Evolutionary conservation across 2,888 invertebrate genomes (phyloP).

Genomic region (Sinohyriopsis cumingii): DNA sequence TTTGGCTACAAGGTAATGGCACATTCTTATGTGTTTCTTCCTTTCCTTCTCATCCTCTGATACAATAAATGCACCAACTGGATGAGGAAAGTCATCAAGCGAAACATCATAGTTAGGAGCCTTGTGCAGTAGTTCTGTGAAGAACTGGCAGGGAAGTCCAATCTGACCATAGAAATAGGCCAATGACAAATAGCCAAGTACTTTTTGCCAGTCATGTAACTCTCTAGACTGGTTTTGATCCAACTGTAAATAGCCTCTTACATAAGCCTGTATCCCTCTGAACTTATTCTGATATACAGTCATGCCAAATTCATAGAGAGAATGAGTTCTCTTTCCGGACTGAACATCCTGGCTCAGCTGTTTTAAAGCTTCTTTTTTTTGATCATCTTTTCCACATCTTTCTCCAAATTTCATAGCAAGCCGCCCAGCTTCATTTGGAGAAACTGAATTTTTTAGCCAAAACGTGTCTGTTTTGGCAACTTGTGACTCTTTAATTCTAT

Average conservation of each 20-base stretch:
- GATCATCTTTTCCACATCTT: conserved; percentile 14
- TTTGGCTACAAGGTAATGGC: conserved; percentile 18
- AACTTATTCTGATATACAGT: conserved; percentile 9
- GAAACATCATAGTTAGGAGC: conserved; percentile 9
- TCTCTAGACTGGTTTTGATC: too few species aligned
- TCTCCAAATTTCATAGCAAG: conserved; percentile 15
- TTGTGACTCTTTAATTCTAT: conserved; percentile 8
- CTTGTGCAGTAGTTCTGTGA: conserved; percentile 4
- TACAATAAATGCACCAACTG: conserved; percentile 9
- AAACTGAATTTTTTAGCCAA: conserved; percentile 28
- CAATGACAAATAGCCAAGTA: conserved; percentile 2
- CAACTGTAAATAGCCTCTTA: conserved; percentile 11
- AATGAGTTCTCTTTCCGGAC: neutral
- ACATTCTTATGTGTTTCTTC: conserved; percentile 14
- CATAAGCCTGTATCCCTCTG: conserved; percentile 9
- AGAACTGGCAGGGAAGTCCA: conserved; percentile 8
- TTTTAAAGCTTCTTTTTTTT: conserved; percentile 5
- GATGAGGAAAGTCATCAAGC: conserved; percentile 9
- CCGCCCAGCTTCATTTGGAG: conserved; percentile 28
- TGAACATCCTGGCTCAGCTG: conserved; percentile 5
- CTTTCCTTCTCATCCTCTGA: conserved; percentile 11
- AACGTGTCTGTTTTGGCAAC: conserved; percentile 8
- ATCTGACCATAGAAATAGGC: conserved; percentile 7
- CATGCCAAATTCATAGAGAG: conserved; percentile 16
- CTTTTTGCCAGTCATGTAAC: neutral